A percentile compares a stretch with the other conserved stretches of the same genome.
Evolutionary conservation across 2,113 vertebrate species (phyloP).

Genomic region (Ciconia maguari): DNA sequence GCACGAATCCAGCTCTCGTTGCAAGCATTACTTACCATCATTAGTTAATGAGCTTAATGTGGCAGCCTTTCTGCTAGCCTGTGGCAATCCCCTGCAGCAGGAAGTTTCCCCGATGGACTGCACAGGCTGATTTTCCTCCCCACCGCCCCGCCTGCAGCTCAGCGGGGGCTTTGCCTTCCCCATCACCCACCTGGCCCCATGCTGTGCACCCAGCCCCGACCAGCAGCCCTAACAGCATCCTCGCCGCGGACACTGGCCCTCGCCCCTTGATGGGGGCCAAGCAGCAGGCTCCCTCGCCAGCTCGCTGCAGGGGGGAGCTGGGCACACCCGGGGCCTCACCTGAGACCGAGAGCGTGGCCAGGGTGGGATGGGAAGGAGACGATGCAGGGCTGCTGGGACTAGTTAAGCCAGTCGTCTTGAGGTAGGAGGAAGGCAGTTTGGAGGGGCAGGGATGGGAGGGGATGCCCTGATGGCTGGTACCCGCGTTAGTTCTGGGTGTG

Average conservation of each 20-base stretch:
- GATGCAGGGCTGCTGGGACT: neutral
- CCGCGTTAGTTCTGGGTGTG: neutral
- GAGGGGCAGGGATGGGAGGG: neutral
- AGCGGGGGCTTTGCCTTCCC: rapidly evolving
- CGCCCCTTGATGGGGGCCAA: rapidly evolving
- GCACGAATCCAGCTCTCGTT: neutral
- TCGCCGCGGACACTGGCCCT: rapidly evolving
- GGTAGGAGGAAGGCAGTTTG: neutral
- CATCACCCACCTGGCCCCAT: neutral
- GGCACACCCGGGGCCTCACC: neutral
- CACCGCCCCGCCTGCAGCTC: neutral
- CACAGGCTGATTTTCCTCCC: neutral
- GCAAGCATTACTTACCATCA: neutral
- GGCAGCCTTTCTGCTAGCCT: neutral
- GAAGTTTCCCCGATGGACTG: neutral
- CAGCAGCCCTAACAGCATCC: neutral
- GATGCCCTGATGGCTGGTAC: neutral
- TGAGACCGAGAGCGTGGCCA: neutral
- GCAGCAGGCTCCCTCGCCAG: neutral
- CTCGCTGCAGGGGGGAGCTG: neutral
- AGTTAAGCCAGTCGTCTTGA: neutral
- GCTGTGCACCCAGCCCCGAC: neutral
- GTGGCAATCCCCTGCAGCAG: neutral
- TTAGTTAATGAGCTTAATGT: neutral
- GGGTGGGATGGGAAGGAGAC: neutral